A percentile compares a stretch with the other conserved stretches of the same genome.
These are phyloP conservation scores for Mormyrops attenuatus DNA, from an alignment of 2,797 vertebrate genomes.

Conservation along the genomic window DNA sequence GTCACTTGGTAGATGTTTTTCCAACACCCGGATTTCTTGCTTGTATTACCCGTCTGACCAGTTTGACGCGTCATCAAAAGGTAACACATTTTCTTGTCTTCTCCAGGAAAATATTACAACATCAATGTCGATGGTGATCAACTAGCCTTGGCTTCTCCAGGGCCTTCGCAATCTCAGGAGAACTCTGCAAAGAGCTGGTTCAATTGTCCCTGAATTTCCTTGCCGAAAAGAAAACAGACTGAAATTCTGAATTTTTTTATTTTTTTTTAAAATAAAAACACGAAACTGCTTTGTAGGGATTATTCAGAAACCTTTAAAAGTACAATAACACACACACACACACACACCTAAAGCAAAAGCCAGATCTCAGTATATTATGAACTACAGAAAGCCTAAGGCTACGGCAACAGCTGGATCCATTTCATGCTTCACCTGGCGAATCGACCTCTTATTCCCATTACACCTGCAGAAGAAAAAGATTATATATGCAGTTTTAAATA, in stretches of 20 bases:
- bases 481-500: not conserved
- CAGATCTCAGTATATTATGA: not conserved
- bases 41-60: not conserved
- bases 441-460: conserved; percentile 75
- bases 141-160: conserved; percentile 59
- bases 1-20: not conserved
- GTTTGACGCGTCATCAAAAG: not conserved
- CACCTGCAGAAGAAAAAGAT: conserved; percentile 50
- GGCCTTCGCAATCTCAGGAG: conserved; percentile 51
- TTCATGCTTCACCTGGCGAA: conserved; percentile 76
- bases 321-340: conserved; percentile 39
- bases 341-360: conserved; percentile 19
- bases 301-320: conserved; percentile 53
- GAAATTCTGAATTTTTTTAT: conserved; percentile 22
- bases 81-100: conserved; percentile 26
- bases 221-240: not conserved
- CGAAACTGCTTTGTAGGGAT: conserved; percentile 51
- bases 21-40: too few species aligned
- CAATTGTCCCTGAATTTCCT: conserved; percentile 66
- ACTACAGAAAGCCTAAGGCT: conserved; percentile 33
- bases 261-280: conserved; percentile 79
- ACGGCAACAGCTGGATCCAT: conserved; percentile 19
- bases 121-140: conserved; percentile 63
- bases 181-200: conserved; percentile 71
- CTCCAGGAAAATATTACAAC: conserved; percentile 77